These are phyloP conservation scores for Coracopsis vasa DNA, from an alignment of 2,113 vertebrate species.

Conservation along the genomic window DNA sequence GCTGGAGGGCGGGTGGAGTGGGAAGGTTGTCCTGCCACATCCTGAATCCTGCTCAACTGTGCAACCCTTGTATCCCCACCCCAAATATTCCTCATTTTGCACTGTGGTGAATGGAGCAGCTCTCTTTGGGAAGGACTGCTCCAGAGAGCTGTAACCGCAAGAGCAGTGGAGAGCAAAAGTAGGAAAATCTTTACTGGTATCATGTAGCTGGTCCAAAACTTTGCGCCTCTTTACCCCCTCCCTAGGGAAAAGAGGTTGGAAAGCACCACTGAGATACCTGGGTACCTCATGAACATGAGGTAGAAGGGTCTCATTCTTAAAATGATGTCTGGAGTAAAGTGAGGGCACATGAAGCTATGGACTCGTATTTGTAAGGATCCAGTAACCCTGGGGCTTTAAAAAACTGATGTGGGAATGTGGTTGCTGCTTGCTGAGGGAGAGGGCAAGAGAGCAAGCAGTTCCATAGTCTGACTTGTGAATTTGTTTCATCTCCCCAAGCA, in stretches of 20 bases:
- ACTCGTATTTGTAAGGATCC: neutral
- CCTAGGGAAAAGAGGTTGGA: neutral
- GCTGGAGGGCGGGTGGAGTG: neutral
- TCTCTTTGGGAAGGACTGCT: neutral
- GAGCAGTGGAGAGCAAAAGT: neutral
- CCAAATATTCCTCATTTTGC: neutral
- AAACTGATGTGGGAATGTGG: neutral
- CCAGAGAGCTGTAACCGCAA: neutral
- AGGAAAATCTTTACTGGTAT: neutral
- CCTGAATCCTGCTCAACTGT: neutral
- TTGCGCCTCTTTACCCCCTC: neutral
- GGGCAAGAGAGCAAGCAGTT: neutral
- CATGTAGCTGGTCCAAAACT: neutral
- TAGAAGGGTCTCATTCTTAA: neutral
- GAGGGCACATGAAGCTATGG: neutral
- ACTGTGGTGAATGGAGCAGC: neutral
- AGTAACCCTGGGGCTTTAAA: neutral
- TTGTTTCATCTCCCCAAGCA: neutral
- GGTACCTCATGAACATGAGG: neutral
- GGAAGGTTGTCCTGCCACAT: accelerated
- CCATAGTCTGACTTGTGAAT: neutral
- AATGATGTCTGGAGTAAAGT: neutral
- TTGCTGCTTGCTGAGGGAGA: neutral
- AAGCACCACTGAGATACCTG: neutral
- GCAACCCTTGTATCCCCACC: accelerated